Evolutionary conservation across 2,888 invertebrate species (phyloP).

Genomic region (Chloroclysta siterata): DNA sequence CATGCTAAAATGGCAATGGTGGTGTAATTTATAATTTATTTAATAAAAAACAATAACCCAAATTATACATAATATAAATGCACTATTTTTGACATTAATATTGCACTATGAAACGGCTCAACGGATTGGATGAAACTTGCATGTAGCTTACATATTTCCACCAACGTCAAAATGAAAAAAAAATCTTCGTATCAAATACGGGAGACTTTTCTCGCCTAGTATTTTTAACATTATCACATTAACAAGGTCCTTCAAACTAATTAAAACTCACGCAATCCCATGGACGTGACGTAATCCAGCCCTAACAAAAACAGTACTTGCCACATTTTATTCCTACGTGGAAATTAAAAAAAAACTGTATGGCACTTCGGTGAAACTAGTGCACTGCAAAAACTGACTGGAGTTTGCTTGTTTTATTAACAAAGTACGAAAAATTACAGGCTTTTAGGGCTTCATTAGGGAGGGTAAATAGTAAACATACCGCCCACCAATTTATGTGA

Average conservation of each 20-base stretch:
- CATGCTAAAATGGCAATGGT: too few species aligned
- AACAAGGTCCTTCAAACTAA: constrained; percentile 38
- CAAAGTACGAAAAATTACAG: constrained; percentile 60
- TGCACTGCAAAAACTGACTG: constrained; percentile 42
- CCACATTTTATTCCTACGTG: constrained; percentile 48
- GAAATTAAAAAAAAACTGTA: constrained; percentile 37
- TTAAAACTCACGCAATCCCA: constrained; percentile 63
- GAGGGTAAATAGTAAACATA: constrained; percentile 41
- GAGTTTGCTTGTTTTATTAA: constrained; percentile 56
- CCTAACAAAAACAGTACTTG: constrained; percentile 45
- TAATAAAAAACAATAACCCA: too few species aligned
- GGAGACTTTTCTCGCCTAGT: neutral
- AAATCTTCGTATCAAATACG: neutral
- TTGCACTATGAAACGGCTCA: too few species aligned
- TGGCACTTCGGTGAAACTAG: constrained; percentile 43
- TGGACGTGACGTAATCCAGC: constrained; percentile 48
- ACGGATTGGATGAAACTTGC: too few species aligned
- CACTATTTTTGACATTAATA: too few species aligned
- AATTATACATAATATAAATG: too few species aligned
- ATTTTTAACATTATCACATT: constrained; percentile 5
- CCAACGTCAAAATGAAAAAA: too few species aligned
- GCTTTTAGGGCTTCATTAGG: constrained; percentile 59
- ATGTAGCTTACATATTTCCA: too few species aligned
- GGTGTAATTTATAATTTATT: too few species aligned
- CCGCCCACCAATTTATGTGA: constrained; percentile 45